Conservation (phyloP, 2,888 invertebrate genomes). For the Agelastica alni region DNA sequence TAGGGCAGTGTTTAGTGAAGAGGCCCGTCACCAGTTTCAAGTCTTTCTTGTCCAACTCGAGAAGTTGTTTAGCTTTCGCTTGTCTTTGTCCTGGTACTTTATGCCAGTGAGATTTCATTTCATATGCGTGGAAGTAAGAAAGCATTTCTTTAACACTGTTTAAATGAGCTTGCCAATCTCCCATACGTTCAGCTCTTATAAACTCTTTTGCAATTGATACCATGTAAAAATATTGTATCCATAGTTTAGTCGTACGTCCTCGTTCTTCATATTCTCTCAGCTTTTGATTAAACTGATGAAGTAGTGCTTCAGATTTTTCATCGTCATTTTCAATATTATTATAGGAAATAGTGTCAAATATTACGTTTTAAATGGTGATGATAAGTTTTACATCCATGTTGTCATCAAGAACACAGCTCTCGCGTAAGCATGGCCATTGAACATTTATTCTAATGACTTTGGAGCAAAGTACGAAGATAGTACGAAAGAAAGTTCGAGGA, state of each 20-base stretch:
- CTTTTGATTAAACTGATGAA: conserved; percentile 41
- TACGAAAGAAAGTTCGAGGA: too few species aligned
- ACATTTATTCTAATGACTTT: conserved; percentile 26
- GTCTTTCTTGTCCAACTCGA: too few species aligned
- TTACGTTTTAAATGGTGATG: conserved; percentile 31
- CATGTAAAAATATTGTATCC: not conserved
- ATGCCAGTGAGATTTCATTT: too few species aligned
- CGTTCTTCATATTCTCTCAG: conserved; percentile 35
- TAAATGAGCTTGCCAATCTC: too few species aligned
- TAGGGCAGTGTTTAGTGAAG: too few species aligned
- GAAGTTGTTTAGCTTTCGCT: too few species aligned
- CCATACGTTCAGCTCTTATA: too few species aligned
- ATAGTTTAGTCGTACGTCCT: conserved; percentile 11
- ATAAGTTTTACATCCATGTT: conserved; percentile 35
- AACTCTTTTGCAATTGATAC: conserved; percentile 39
- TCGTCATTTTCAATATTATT: conserved; percentile 43
- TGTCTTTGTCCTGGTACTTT: too few species aligned
- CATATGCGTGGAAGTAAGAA: too few species aligned
- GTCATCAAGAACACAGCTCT: conserved; percentile 42
- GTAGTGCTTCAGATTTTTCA: conserved; percentile 41
- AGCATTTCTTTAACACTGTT: too few species aligned
- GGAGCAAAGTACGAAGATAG: conserved; percentile 30
- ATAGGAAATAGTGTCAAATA: conserved; percentile 34
- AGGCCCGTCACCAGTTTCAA: too few species aligned
- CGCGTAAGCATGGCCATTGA: too few species aligned